These are phyloP conservation scores for Clivina fossor DNA, from an alignment of 2,888 invertebrate genomes.

Conservation along the genomic window DNA sequence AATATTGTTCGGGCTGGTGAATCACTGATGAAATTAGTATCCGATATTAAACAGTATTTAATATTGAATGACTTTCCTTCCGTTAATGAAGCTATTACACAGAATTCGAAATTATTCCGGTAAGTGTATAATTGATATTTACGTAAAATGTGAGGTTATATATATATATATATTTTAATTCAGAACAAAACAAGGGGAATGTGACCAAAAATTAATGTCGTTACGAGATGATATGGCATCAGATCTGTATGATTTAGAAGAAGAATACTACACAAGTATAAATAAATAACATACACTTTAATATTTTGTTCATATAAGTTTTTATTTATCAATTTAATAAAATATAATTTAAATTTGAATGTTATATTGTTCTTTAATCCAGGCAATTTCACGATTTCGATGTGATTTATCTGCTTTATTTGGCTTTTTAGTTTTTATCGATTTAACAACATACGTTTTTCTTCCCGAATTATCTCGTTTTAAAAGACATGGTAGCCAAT, in stretches of 20 bases:
- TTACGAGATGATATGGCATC: conserved; percentile 93
- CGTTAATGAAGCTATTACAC: conserved; percentile 95
- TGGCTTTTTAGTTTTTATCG: background rate
- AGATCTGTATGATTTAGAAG: conserved; percentile 88
- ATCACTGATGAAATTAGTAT: conserved; percentile 94
- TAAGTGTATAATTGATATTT: conserved; percentile 37
- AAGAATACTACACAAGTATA: conserved; percentile 88
- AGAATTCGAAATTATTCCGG: conserved; percentile 82
- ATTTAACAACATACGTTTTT: too few species aligned
- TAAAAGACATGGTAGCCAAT: too few species aligned
- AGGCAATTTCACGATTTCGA: conserved; percentile 12
- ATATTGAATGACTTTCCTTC: conserved; percentile 98
- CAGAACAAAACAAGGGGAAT: conserved; percentile 86
- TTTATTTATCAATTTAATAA: conserved; percentile 6
- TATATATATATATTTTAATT: conserved; percentile 37
- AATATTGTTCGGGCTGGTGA: conserved; percentile 97
- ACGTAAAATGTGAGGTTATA: conserved; percentile 1
- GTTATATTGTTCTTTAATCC: conserved; percentile 19
- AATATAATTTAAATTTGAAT: conserved; percentile 7
- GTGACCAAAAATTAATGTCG: conserved; percentile 90
- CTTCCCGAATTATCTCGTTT: too few species aligned
- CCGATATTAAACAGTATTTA: conserved; percentile 96
- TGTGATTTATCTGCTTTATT: too few species aligned
- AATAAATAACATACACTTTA: conserved; percentile 61
- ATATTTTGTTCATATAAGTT: conserved; percentile 12